These are phyloP conservation scores for Leptosomus discolor DNA, from an alignment of 2,113 vertebrate genomes.

Conservation along the genomic window DNA sequence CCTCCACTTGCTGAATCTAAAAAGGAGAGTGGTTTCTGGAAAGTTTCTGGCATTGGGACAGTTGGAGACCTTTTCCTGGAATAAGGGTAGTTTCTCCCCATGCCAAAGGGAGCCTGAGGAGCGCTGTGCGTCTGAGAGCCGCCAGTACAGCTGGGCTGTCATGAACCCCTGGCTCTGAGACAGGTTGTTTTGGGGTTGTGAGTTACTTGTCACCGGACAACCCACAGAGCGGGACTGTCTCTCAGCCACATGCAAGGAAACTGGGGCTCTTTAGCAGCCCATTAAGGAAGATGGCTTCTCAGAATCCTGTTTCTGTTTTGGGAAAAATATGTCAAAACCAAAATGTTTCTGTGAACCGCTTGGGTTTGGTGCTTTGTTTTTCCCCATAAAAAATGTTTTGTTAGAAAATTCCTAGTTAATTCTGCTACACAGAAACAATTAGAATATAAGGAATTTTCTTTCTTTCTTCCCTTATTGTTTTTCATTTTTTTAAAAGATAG, in stretches of 20 bases:
- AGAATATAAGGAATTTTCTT: neutral
- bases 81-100: neutral
- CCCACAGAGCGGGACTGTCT: neutral
- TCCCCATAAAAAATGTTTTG: neutral
- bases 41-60: neutral
- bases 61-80: neutral
- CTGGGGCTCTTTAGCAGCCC: neutral
- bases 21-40: neutral
- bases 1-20: neutral
- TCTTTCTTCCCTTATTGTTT: neutral
- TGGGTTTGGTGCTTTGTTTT: neutral
- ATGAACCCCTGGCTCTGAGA: neutral
- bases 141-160: neutral
- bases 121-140: neutral
- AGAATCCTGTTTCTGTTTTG: slow-evolving; percentile 11
- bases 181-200: neutral
- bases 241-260: neutral
- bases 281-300: neutral
- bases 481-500: neutral
- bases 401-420: slow-evolving; percentile 18
- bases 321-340: slow-evolving; percentile 11
- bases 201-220: neutral
- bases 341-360: neutral
- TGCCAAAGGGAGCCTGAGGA: neutral
- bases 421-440: neutral